Evolutionary conservation across 1,140 invertebrate genomes (phyloP), one percentile per base, ranked within the genome.

Genomic region (Drosophila serrata): DNA sequence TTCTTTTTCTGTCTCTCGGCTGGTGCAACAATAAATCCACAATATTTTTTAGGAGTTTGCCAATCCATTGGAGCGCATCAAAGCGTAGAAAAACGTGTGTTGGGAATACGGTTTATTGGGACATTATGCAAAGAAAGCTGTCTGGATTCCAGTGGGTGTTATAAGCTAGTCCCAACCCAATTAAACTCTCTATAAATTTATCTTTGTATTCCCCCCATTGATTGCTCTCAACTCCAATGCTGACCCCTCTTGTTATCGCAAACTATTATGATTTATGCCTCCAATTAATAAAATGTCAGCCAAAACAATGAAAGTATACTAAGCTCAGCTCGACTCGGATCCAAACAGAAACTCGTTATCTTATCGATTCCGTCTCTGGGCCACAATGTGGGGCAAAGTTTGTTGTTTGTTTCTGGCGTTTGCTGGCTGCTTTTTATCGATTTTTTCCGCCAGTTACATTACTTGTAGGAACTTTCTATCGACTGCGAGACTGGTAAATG

Each of bases 401-500:
- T 42, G 45, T 55, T 63, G 17, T 45, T 17, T 70, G 63, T 63
- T 29, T 51, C 17, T 11, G 11, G 27, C 48, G 24, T 49, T 33
- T 65, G 43, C 76, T 67, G 53, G 27, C 39, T 58, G 65, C 39
- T 68, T 69, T 86, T 57, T 77, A 79, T 79, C 62, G 82, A 81
- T 85, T 84, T 75, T 53, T 51, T 68, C 64, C 62, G 45, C 45
- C 62, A 55, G 45, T 55, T 29, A 42, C 46, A 69, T 68, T 68
- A 68, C 55, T 75, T 75, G 70, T 64, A 69, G 72, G 69, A 67
- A 79, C 60, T 84, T 85, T 81, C 60, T 60, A 77, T 49, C 59
- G 72, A 48, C 51, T 35, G 51, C 67, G 37, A 2, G 12, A 39
- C 43, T 64, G 65, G 62, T 33, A 75, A 75, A 75, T 64, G 73